These are phyloP conservation scores for Epinotia ramella DNA, from an alignment of 2,888 invertebrate genomes.

Conservation along the genomic window DNA sequence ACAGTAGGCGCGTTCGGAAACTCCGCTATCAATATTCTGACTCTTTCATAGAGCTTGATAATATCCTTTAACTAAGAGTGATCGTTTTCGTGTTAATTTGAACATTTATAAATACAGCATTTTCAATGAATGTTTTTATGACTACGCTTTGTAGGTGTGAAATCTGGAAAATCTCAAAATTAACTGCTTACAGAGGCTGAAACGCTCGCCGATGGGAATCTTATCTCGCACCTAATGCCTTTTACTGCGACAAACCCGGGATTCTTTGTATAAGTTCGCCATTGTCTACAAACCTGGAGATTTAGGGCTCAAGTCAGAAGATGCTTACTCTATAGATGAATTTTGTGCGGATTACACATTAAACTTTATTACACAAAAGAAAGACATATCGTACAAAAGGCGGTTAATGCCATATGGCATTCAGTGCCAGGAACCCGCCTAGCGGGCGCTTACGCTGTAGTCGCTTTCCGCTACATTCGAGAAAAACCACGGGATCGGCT, in stretches of 20 bases:
- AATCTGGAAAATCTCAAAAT: conserved; percentile 41
- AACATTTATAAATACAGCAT: not conserved
- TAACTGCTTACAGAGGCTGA: conserved; percentile 41
- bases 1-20: no score
- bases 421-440: no score
- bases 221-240: conserved; percentile 70
- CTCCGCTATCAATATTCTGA: no score
- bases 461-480: no score
- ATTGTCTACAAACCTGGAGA: conserved; percentile 61
- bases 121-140: conserved; percentile 7
- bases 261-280: conserved; percentile 70
- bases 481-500: no score
- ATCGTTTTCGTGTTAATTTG: no score
- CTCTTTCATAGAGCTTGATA: no score
- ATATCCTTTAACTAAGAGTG: no score
- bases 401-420: no score
- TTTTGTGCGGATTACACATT: not conserved
- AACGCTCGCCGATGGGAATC: conserved; percentile 58
- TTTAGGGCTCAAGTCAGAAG: conserved; percentile 53
- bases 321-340: conserved; percentile 16
- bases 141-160: conserved; percentile 11
- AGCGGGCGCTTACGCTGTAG: no score
- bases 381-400: no score
- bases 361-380: no score
- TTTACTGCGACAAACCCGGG: conserved; percentile 69